Base-by-base conservation (phyloP, 2,797 vertebrate species). In the Amphiprion clarkii region DNA sequence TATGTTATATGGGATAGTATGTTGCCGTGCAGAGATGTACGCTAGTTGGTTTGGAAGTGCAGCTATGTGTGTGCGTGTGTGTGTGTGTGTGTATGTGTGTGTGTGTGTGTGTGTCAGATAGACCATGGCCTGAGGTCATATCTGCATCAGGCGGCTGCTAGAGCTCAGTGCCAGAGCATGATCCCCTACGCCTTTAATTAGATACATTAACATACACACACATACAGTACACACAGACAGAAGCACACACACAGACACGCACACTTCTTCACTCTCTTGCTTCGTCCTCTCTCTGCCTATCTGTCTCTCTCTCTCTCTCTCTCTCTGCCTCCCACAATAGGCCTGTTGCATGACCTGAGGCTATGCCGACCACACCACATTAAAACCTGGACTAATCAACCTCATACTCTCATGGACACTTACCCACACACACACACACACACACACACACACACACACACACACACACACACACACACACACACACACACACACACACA, bases 321-420 rank as follows among this genome's bases (percentile, higher is more conserved):
- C 84, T 69, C 70, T 79, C 79, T 76, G 56, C 84, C 81, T 89
- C 87, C 88, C 88, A 92, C 85, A 92, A 92, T 92, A 91, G 93
- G 86, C 90, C 92, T 92, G 93, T 94, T 93, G 89, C 93, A 95
- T 95, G 93, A 95, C 95, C 94, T 23, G 91, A 88, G 95, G 95
- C 94, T 89, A 95, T 93, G 92, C 86, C 89, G 90, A 93, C 94
- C 95, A 94, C 93, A 94, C 90, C 93, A 93, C 92, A 95, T 96
- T 95, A 95, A 94, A 94, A 94, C 94, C 92, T 91, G 86, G 85
- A 91, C 93, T 94, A 93, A 93, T 93, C 89, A 94, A 93, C 92
- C 91, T 90, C 90, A 93, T 89, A 94, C 91, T 91, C 86, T 88
- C 90, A 91, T 91, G 92, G 89, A 93, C 91, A 91, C 85, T 89